Percentiles rank a stretch among this genome's conserved stretches.
Conservation (phyloP, 1,140 invertebrate genomes). For the Idris sp. region DNA sequence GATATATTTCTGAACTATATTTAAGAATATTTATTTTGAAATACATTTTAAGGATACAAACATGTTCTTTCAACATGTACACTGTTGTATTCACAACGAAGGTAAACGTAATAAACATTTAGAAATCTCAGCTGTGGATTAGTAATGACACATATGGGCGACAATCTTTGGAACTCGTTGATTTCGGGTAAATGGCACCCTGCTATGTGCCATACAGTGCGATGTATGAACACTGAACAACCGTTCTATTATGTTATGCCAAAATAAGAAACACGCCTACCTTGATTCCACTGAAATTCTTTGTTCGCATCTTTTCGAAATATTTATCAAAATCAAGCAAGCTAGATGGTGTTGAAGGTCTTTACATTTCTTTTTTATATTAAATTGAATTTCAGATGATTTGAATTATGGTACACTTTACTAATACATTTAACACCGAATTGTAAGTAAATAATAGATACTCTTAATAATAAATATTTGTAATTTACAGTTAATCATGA, state of each 20-base stretch:
- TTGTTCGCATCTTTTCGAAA: conserved; percentile 70
- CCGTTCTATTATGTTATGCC: conserved; percentile 76
- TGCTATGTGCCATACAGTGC: conserved; percentile 76
- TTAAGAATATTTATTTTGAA: no score
- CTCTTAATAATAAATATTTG: no score
- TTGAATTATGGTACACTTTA: conserved; percentile 5
- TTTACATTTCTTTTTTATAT: conserved; percentile 32
- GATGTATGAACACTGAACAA: conserved; percentile 77
- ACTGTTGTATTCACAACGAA: conserved; percentile 72
- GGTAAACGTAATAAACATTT: conserved; percentile 76
- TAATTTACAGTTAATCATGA: no score
- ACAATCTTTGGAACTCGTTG: conserved; percentile 34
- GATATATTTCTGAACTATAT: no score
- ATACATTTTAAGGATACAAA: no score
- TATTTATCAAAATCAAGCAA: conserved; percentile 75
- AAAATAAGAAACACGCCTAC: conserved; percentile 76
- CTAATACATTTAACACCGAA: no score
- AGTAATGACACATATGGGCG: conserved; percentile 54
- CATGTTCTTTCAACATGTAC: conserved; percentile 6
- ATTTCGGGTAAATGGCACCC: conserved; percentile 66
- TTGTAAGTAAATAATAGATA: no score
- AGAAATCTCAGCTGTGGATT: conserved; percentile 73
- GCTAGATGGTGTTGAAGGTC: conserved; percentile 40
- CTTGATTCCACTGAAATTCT: conserved; percentile 75
- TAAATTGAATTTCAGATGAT: conserved; percentile 37